These are phyloP conservation scores for Apostichopus leukothele DNA, from an alignment of 53 echinoderm and acorn worm species.

Conservation along the genomic window DNA sequence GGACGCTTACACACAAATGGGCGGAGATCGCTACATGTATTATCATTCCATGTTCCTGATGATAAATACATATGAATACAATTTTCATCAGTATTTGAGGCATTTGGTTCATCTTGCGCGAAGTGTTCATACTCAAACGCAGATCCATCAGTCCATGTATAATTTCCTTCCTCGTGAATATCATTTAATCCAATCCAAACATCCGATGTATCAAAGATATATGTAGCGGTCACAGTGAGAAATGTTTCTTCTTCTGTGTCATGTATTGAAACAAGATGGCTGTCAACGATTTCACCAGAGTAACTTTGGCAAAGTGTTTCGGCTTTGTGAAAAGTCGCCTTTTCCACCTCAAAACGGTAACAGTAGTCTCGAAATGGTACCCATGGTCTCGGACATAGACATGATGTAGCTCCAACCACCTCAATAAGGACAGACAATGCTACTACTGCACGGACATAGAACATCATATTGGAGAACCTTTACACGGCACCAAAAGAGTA, in stretches of 20 bases:
- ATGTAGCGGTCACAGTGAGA: not conserved
- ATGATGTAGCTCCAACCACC: not conserved
- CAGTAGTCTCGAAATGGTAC: not conserved
- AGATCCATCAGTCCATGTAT: constrained; percentile 13
- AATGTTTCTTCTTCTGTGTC: not conserved
- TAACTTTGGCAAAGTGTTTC: not conserved
- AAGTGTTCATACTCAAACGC: not conserved
- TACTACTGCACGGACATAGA: not conserved
- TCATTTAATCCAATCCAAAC: constrained; percentile 41
- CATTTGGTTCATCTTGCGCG: not conserved
- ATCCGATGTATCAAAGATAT: not conserved
- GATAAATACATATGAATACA: not conserved
- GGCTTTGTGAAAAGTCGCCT: not conserved
- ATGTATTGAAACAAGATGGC: constrained; percentile 38
- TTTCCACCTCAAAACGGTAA: not conserved
- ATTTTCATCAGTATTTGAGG: not conserved
- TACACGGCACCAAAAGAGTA: too few relatives aligned
- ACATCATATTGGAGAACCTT: not conserved
- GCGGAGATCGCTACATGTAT: not conserved
- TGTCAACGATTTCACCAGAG: not conserved
- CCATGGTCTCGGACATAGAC: constrained; percentile 33
- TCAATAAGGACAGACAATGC: not conserved
- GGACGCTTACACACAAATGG: constrained; percentile 4
- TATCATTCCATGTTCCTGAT: not conserved
- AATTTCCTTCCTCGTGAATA: constrained; percentile 23